Percentiles rank a stretch among this genome's conserved stretches.
Evolutionary conservation across 2,797 vertebrate species (phyloP).

Genomic region (Pelobates cultripes): DNA sequence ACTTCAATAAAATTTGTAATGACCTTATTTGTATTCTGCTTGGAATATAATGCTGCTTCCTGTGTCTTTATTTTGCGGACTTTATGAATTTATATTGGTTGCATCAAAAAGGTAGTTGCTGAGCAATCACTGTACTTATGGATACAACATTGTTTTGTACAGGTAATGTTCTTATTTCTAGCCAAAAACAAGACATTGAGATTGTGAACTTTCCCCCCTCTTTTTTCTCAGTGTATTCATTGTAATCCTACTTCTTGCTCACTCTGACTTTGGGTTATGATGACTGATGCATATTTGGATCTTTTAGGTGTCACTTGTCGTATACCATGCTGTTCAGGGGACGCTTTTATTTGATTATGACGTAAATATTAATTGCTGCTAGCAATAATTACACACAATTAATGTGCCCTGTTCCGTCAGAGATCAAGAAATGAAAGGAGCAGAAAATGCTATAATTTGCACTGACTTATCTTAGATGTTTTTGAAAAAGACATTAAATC

Average conservation of each 20-base stretch:
- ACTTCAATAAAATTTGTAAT: background rate
- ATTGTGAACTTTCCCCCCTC: no score
- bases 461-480: slow-evolving; percentile 77
- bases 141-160: no score
- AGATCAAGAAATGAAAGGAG: slow-evolving; percentile 65
- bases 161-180: no score
- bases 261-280: no score
- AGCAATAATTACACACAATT: slow-evolving; percentile 56
- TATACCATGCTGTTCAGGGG: slow-evolving; percentile 1
- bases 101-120: background rate
- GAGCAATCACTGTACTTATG: no score
- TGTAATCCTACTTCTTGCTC: no score
- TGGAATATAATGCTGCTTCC: background rate
- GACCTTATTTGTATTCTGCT: background rate
- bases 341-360: slow-evolving; percentile 56
- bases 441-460: slow-evolving; percentile 81
- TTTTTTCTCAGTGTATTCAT: no score
- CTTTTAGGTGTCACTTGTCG: background rate
- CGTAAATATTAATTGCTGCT: slow-evolving; percentile 66
- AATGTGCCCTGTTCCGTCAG: slow-evolving; percentile 63
- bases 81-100: background rate
- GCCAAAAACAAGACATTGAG: no score
- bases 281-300: background rate
- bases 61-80: background rate
- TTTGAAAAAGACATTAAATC: slow-evolving; percentile 54